Evolutionary conservation across 2,113 vertebrate genomes (phyloP).

Genomic region (Pipa parva): DNA sequence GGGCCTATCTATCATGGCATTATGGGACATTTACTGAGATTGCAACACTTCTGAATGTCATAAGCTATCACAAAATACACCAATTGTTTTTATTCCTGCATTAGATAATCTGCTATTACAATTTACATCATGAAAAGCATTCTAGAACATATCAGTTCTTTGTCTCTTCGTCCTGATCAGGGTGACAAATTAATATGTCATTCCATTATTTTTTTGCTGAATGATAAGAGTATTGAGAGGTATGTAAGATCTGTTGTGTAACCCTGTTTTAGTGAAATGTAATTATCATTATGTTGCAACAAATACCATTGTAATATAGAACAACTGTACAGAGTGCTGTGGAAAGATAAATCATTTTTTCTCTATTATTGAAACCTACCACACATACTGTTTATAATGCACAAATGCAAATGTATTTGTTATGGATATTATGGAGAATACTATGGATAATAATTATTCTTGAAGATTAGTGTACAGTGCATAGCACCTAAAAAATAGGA

Average conservation of each 20-base stretch:
- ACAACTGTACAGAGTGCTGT: not conserved
- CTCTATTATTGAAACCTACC: no score
- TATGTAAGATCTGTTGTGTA: not conserved
- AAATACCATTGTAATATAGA: not conserved
- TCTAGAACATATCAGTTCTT: conserved; percentile 10
- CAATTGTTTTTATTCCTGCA: not conserved
- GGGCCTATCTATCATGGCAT: conserved; percentile 27
- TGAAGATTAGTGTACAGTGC: no score
- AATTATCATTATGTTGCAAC: no score
- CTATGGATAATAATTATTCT: no score
- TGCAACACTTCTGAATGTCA: conserved; percentile 25
- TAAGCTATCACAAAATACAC: conserved; percentile 33
- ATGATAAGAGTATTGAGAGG: not conserved
- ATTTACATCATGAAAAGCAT: conserved; percentile 28
- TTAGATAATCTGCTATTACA: conserved; percentile 20
- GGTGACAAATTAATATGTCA: not conserved
- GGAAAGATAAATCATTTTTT: not conserved
- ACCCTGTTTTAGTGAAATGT: no score
- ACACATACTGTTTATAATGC: no score
- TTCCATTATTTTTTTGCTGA: not conserved
- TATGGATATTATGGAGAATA: no score
- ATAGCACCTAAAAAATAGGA: no score
- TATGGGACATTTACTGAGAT: conserved; percentile 37
- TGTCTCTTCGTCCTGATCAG: not conserved
- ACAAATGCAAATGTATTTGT: no score